Percentiles rank a stretch among this genome's conserved stretches.
Evolutionary conservation across 2,888 invertebrate genomes (phyloP).

Genomic region (Cerceris ruficornis): DNA sequence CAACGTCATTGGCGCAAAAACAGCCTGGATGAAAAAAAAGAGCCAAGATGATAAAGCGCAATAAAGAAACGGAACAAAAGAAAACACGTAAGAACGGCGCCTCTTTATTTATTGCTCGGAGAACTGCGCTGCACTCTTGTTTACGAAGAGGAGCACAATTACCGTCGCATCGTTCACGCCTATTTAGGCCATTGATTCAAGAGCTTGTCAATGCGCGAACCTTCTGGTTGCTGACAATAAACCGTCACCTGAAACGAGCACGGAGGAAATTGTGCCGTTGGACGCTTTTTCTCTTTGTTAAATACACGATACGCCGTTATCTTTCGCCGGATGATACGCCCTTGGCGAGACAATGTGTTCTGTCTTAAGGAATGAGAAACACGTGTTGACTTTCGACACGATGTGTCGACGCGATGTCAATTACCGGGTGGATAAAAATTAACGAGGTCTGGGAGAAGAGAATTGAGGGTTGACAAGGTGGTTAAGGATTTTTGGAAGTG

Average conservation of each 20-base stretch:
- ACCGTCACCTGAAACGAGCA: conserved; percentile 6
- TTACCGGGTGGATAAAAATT: too few species aligned
- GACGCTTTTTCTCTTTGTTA: conserved; percentile 26
- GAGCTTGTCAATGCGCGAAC: conserved; percentile 10
- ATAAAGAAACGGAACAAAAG: not conserved
- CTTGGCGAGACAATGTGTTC: not conserved
- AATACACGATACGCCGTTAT: conserved; percentile 1
- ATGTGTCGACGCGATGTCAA: not conserved
- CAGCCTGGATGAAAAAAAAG: too few species aligned
- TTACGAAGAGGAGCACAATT: conserved; percentile 37
- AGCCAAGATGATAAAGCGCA: not conserved
- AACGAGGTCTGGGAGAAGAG: too few species aligned
- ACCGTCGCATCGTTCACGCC: conserved; percentile 33
- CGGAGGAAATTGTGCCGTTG: conserved; percentile 26
- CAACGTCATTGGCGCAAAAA: too few species aligned
- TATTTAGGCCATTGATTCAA: conserved; percentile 49
- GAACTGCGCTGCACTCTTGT: conserved; percentile 16
- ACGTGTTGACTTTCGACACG: not conserved
- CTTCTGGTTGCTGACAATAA: not conserved
- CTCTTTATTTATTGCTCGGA: conserved; percentile 8
- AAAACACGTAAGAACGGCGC: not conserved
- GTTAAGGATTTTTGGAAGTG: too few species aligned
- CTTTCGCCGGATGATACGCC: not conserved
- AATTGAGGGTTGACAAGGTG: too few species aligned
- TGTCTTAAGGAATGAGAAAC: not conserved